phyloP scores from a whole-genome alignment of 1,140 invertebrate species.

The Listronotus oregonensis region DNA sequence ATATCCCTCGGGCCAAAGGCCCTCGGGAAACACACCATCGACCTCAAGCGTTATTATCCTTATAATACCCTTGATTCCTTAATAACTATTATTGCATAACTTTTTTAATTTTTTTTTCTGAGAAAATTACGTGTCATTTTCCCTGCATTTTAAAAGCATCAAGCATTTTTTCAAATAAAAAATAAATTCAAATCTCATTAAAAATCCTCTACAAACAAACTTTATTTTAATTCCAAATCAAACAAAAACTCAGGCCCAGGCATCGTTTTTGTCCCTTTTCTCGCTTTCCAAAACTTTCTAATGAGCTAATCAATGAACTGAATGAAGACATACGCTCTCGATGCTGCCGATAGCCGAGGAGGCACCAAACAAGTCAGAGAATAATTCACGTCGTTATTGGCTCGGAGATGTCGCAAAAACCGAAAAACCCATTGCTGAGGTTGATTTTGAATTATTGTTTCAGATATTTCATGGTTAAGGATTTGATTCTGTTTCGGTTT shows the following conservation, averaged over 20 bases:
- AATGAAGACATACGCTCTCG: slow-evolving; percentile 3
- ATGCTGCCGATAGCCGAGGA: background rate
- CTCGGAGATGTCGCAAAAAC: slow-evolving; percentile 1
- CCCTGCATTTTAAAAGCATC: no score
- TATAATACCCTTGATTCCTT: no score
- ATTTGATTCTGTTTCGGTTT: slow-evolving; percentile 8
- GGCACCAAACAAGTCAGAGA: background rate
- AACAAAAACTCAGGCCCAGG: background rate
- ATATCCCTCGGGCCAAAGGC: no score
- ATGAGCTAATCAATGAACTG: slow-evolving; percentile 18
- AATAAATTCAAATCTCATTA: no score
- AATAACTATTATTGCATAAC: no score
- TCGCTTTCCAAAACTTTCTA: slow-evolving; percentile 12
- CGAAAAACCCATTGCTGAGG: slow-evolving; percentile 11
- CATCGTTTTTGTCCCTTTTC: no score
- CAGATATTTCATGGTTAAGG: slow-evolving; percentile 15
- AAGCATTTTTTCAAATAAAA: no score
- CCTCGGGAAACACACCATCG: no score
- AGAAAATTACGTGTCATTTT: no score
- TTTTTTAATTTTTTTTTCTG: no score
- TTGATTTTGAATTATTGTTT: slow-evolving; percentile 23
- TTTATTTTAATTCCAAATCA: slow-evolving; percentile 9
- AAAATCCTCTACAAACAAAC: background rate
- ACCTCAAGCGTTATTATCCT: no score
- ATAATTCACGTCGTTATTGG: slow-evolving; percentile 21